These are phyloP conservation scores for Megaptera novaeangliae DNA, from an alignment of 2,113 vertebrate species.

Conservation along the genomic window DNA sequence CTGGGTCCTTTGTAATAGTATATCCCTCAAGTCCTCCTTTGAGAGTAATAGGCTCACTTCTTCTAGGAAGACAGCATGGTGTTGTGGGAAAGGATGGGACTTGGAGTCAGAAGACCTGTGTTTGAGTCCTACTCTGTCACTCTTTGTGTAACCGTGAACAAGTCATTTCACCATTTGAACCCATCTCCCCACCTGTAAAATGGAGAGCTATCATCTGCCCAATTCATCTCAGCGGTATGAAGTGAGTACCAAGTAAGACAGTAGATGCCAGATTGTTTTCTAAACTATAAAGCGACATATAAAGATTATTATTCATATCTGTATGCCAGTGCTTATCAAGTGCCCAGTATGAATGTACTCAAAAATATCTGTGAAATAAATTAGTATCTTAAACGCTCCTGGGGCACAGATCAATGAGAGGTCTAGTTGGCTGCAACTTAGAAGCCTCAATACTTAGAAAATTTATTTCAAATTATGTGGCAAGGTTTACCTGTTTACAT, in stretches of 20 bases:
- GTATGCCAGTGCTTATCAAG: not conserved
- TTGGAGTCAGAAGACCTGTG: not conserved
- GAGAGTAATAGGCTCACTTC: not conserved
- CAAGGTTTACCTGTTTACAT: not conserved
- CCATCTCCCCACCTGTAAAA: not conserved
- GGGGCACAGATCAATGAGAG: not conserved
- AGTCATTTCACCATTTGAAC: not conserved
- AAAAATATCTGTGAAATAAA: conserved; percentile 24
- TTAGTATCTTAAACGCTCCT: not conserved
- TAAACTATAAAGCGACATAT: not conserved
- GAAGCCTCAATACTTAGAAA: not conserved
- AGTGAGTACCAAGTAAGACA: not conserved
- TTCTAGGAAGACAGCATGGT: not conserved
- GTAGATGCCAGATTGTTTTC: not conserved
- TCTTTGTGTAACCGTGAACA: not conserved
- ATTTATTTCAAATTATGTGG: not conserved
- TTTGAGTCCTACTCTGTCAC: not conserved
- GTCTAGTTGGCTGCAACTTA: not conserved
- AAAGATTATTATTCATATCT: not conserved
- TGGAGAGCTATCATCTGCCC: not conserved
- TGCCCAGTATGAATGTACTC: not conserved
- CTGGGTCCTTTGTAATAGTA: not conserved
- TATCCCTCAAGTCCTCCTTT: not conserved
- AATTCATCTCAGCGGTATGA: not conserved
- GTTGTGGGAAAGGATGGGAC: not conserved